phyloP scores from a whole-genome alignment of 2,113 vertebrate species.

The Cephalopholis sonnerati region DNA sequence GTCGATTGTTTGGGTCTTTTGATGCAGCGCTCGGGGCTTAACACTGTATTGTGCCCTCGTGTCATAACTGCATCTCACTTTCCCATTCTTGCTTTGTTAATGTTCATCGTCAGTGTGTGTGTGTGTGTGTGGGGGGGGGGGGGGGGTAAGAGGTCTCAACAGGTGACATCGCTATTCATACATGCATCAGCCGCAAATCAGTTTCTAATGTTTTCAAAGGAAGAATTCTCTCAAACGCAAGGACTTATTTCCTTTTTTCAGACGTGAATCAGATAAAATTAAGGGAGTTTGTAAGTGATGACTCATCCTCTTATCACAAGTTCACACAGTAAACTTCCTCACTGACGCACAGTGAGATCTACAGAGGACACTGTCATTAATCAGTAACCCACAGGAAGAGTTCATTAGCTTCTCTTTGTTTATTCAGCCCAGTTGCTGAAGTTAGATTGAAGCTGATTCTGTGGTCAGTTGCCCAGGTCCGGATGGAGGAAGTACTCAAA shows the following conservation, averaged over 20 bases:
- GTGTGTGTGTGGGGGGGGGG: too few relatives aligned
- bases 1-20: conserved; percentile 71
- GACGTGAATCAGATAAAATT: background rate
- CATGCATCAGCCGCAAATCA: background rate
- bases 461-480: background rate
- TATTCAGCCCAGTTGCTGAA: background rate
- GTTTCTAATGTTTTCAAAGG: background rate
- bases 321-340: background rate
- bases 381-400: conserved; percentile 24
- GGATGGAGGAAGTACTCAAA: background rate
- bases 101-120: background rate
- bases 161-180: background rate
- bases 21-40: conserved; percentile 24
- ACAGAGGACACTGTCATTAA: background rate
- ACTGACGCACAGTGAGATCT: background rate
- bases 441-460: background rate
- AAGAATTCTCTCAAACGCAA: background rate
- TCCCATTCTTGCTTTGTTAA: conserved; percentile 42
- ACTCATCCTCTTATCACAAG: background rate
- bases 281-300: background rate
- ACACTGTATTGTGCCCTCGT: conserved; percentile 39
- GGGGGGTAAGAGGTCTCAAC: background rate
- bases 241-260: background rate
- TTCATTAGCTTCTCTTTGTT: background rate
- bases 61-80: conserved; percentile 59